Percentiles rank a stretch among this genome's conserved stretches.
phyloP scores from a whole-genome alignment of 2,888 invertebrate species.

The Hylaea fasciaria region DNA sequence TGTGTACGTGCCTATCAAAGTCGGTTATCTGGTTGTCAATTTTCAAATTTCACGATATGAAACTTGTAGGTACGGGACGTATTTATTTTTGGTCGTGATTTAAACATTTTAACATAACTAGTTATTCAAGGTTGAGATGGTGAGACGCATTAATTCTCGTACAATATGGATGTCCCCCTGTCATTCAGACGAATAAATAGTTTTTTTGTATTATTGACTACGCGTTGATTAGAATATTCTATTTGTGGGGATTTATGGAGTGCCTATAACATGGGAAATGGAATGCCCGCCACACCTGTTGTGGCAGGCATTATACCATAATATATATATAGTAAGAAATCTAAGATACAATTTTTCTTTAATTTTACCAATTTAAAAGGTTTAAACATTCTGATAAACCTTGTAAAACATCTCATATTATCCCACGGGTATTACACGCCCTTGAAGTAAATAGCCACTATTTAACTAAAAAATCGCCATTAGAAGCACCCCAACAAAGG shows the following conservation, averaged over 20 bases:
- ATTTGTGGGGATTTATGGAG: constrained; percentile 18
- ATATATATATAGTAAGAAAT: too few species aligned
- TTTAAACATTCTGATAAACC: neutral
- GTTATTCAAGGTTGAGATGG: constrained; percentile 73
- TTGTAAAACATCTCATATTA: neutral
- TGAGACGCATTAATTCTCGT: constrained; percentile 57
- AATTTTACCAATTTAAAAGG: neutral
- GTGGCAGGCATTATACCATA: too few species aligned
- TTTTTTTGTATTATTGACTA: constrained; percentile 23
- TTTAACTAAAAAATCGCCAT: constrained; percentile 5
- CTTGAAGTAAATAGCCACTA: neutral
- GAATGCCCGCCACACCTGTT: neutral
- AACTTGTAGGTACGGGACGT: constrained; percentile 52
- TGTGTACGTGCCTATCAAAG: neutral
- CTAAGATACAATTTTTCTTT: too few species aligned
- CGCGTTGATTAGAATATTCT: constrained; percentile 27
- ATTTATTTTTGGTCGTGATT: constrained; percentile 69
- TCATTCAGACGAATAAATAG: constrained; percentile 43
- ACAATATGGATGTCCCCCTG: constrained; percentile 57
- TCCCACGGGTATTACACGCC: constrained; percentile 21
- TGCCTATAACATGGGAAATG: constrained; percentile 18
- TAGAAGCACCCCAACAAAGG: constrained; percentile 11
- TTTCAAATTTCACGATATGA: constrained; percentile 53
- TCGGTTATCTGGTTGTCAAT: constrained; percentile 37
- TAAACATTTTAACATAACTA: constrained; percentile 74